A percentile compares a stretch with the other conserved stretches of the same genome.
phyloP scores from a whole-genome alignment of 1,140 invertebrate species.

The Gryon sp. region DNA sequence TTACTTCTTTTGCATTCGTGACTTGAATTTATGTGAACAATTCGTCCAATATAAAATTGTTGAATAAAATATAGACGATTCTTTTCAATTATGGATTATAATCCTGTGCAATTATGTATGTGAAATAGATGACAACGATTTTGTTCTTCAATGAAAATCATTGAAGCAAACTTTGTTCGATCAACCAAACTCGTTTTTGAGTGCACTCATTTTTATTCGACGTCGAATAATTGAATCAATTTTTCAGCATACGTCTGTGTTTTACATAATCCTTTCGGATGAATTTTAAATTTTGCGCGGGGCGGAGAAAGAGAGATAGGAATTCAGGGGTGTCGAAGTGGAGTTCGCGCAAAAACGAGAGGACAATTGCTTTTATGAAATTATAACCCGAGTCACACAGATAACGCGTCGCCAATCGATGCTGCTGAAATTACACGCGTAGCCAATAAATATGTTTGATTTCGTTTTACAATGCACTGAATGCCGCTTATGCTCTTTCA shows the following conservation, averaged over 20 bases:
- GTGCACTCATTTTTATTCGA: constrained; percentile 49
- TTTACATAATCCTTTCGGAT: constrained; percentile 66
- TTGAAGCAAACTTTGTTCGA: constrained; percentile 20
- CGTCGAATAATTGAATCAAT: constrained; percentile 62
- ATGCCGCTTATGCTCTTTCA: not conserved
- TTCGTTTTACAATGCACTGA: constrained; percentile 23
- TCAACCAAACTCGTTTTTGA: constrained; percentile 26
- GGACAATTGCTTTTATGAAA: constrained; percentile 60
- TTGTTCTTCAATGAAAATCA: constrained; percentile 16
- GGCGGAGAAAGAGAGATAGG: too few relatives aligned
- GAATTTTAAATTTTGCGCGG: constrained; percentile 67
- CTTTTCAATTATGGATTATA: too few relatives aligned
- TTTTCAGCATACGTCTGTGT: constrained; percentile 60
- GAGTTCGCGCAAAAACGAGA: constrained; percentile 40
- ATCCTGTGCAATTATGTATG: not conserved
- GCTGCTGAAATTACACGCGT: constrained; percentile 4
- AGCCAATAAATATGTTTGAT: constrained; percentile 33
- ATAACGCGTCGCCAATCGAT: constrained; percentile 17
- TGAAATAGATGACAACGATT: constrained; percentile 9
- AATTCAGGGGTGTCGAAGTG: constrained; percentile 5
- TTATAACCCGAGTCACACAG: constrained; percentile 29
- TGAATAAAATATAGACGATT: too few relatives aligned
- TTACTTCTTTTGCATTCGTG: too few relatives aligned
- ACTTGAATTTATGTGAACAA: too few relatives aligned
- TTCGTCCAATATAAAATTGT: too few relatives aligned